Percentiles rank a stretch among this genome's conserved stretches.
These are phyloP conservation scores for Ischnus inquisitorius DNA, from an alignment of 2,888 invertebrate species.

Conservation along the genomic window DNA sequence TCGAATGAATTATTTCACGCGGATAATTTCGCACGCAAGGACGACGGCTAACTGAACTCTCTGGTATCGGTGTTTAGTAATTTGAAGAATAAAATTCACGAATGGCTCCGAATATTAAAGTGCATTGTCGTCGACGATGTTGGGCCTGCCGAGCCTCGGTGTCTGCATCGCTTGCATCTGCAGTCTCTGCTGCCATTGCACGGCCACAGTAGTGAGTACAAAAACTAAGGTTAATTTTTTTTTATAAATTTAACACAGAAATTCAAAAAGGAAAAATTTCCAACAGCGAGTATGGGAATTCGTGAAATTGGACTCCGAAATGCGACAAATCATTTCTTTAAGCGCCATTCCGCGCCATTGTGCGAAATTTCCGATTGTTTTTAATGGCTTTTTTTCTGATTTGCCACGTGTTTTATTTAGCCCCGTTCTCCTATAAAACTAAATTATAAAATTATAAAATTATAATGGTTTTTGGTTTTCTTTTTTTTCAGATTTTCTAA, in stretches of 20 bases:
- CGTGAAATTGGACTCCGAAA: too few species aligned
- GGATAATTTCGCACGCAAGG: not conserved
- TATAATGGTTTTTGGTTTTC: too few species aligned
- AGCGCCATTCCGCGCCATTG: too few species aligned
- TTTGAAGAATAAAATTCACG: constrained; percentile 7
- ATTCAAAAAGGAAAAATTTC: not conserved
- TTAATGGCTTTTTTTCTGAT: too few species aligned
- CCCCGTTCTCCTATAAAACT: too few species aligned
- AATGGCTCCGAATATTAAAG: constrained; percentile 7
- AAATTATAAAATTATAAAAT: too few species aligned
- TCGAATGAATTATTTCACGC: not conserved
- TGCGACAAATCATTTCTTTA: too few species aligned
- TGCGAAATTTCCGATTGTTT: too few species aligned
- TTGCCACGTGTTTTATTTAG: too few species aligned
- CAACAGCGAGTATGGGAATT: too few species aligned
- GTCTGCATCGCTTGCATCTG: constrained; percentile 67
- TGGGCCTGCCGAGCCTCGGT: constrained; percentile 56
- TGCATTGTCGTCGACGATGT: constrained; percentile 37
- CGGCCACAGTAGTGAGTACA: constrained; percentile 61
- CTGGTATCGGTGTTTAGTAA: not conserved
- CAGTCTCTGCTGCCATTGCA: constrained; percentile 64
- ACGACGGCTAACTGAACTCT: constrained; percentile 55
- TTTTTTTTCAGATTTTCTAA: not conserved
- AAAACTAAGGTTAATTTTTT: not conserved
- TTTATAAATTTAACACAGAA: too few species aligned